Base-by-base conservation (phyloP, 2,797 vertebrate species). In the Bovichtus variegatus region DNA sequence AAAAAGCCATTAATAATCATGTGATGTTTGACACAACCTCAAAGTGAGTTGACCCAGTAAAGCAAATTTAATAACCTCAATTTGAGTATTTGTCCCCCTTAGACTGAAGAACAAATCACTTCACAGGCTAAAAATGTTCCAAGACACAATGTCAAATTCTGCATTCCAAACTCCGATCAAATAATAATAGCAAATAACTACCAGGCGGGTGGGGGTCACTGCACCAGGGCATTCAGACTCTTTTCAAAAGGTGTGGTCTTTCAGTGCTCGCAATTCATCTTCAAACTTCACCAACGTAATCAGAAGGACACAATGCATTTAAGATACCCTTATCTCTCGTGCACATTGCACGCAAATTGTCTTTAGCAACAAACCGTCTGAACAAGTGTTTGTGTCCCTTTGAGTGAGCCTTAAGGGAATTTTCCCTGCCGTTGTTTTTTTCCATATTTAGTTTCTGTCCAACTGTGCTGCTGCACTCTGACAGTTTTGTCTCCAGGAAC, bases 401-500 rank as follows among this genome's bases (percentile, higher is more conserved):
- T 34, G 7, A 57, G 1, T 53, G 12, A 13, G 15, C 55, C 40
- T 40, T 19, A 5, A 23, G 27, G 11, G 25, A 68, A 65, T 51
- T 58, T 23, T 31, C 47, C 13, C 18, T 21, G n/a, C 2, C 3
- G 3, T 64, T 41, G 21, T 58, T 50, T 46, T 16, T 9, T 62
- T 15, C 18, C 5, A 0, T 64, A 19, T 47, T n/a, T 57, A 12
- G 43, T 78, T 70, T 78, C 25, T 69, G 61, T 72, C 40, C 29
- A 25, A 16, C 61, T 59, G 18, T 49, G 46, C 51, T 60, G 19
- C 59, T 64, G 21, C 34, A 6, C 61, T 54, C 51, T 13, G 70
- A 51, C 50, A 51, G 41, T 58, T 76, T 81, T 76, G 64, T 82
- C 80, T 74, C 27, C 44, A 51, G 82, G 78, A 93, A 91, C 78